Percentiles rank a stretch among this genome's conserved stretches.
These are phyloP conservation scores for Psammodynastes pulverulentus DNA, from an alignment of 2,113 vertebrate species.

Conservation along the genomic window DNA sequence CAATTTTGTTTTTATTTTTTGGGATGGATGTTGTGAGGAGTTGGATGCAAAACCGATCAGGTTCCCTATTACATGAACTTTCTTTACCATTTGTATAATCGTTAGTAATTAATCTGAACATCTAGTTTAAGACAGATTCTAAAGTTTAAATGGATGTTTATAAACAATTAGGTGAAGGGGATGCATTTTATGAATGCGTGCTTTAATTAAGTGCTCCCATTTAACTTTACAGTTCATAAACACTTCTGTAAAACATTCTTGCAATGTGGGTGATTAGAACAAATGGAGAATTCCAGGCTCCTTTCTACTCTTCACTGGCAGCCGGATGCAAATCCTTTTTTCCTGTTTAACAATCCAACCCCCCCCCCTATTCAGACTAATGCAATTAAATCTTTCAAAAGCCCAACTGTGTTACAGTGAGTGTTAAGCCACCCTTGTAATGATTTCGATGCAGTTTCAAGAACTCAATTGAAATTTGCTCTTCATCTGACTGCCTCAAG, in stretches of 20 bases:
- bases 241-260: background rate
- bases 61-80: background rate
- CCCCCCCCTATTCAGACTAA: background rate
- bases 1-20: background rate
- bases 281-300: background rate
- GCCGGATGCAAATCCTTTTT: background rate
- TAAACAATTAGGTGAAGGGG: background rate
- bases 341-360: background rate
- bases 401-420: background rate
- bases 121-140: background rate
- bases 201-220: background rate
- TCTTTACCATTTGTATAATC: background rate
- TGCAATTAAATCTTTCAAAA: slow-evolving; percentile 14
- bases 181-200: background rate
- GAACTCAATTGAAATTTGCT: slow-evolving; percentile 19
- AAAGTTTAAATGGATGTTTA: background rate
- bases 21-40: background rate
- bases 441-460: slow-evolving; percentile 16
- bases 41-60: background rate
- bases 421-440: slow-evolving; percentile 26
- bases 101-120: too few relatives aligned
- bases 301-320: background rate
- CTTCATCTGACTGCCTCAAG: slow-evolving; percentile 4
- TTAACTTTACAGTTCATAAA: background rate
- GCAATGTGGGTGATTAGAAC: background rate